These are phyloP conservation scores for Zootoca vivipara DNA, from an alignment of 2,113 vertebrate species.

Conservation along the genomic window DNA sequence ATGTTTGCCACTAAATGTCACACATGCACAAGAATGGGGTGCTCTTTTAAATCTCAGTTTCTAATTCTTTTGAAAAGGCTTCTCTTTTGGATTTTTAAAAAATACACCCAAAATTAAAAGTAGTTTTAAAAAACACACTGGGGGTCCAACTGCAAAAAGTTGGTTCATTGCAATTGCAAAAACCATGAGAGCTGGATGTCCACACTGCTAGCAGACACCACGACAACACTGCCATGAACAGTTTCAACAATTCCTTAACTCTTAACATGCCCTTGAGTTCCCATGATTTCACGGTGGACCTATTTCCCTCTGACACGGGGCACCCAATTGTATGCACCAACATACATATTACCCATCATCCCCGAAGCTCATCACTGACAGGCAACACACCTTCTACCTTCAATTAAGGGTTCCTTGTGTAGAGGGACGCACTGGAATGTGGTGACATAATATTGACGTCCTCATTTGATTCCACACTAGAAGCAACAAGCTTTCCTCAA, in stretches of 20 bases:
- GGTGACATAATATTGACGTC: neutral
- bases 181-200: neutral
- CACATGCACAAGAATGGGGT: neutral
- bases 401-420: neutral
- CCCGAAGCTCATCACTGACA: neutral
- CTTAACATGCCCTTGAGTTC: neutral
- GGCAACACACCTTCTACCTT: neutral
- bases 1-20: neutral
- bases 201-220: neutral
- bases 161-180: neutral
- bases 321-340: neutral
- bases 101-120: neutral
- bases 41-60: neutral
- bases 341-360: neutral
- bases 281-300: neutral
- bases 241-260: neutral
- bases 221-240: neutral
- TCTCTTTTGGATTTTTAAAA: neutral
- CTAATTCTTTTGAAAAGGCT: neutral
- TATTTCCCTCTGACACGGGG: neutral
- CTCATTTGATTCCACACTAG: neutral
- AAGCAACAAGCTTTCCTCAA: neutral
- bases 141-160: neutral
- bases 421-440: conserved; percentile 1
- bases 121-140: neutral